Percentiles rank a stretch among this genome's conserved stretches.
phyloP scores from a whole-genome alignment of 2,113 vertebrate genomes.

The Phyllopteryx taeniolatus region DNA sequence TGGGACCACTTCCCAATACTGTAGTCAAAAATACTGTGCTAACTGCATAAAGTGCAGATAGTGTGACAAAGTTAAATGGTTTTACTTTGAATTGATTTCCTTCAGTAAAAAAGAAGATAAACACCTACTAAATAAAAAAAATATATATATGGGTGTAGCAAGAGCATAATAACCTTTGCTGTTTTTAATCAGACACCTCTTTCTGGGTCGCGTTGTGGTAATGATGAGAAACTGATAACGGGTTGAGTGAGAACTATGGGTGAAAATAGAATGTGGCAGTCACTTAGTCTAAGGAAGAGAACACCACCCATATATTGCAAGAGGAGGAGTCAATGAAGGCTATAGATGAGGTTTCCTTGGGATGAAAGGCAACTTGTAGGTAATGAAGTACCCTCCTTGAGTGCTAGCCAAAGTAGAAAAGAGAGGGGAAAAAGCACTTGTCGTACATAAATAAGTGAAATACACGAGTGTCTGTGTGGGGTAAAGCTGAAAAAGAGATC shows the following conservation, averaged over 20 bases:
- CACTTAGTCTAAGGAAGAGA: constrained; percentile 12
- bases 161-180: background rate
- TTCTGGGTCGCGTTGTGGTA: background rate
- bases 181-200: background rate
- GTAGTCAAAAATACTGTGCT: too few species aligned
- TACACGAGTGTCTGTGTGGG: constrained; percentile 15
- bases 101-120: background rate
- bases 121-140: background rate
- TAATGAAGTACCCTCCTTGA: constrained; percentile 35
- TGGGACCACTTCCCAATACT: too few species aligned
- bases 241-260: background rate
- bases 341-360: constrained; percentile 37
- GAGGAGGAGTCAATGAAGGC: constrained; percentile 23
- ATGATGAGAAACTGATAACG: constrained; percentile 2
- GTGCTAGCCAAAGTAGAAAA: constrained; percentile 30
- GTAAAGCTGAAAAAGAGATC: constrained; percentile 34
- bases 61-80: too few species aligned
- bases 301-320: constrained; percentile 11
- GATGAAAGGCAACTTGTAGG: constrained; percentile 36
- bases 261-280: background rate
- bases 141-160: background rate
- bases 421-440: constrained; percentile 12
- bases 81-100: background rate
- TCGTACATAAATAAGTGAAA: constrained; percentile 7
- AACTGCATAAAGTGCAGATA: too few species aligned